These are phyloP conservation scores for Kuschelorhynchus macadamiae DNA, from an alignment of 2,888 invertebrate species.

Conservation along the genomic window DNA sequence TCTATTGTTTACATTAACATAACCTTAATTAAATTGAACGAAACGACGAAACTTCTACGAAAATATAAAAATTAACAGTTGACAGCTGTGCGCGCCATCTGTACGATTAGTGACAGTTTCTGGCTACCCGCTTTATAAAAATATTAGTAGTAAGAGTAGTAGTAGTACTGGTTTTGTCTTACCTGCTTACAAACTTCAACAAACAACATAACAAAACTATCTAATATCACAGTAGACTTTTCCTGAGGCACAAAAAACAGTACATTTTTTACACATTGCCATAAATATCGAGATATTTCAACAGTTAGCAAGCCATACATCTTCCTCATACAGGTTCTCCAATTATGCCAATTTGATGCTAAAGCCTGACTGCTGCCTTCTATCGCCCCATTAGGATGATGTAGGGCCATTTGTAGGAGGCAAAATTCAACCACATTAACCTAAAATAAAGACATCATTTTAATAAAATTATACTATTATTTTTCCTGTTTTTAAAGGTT, in stretches of 20 bases:
- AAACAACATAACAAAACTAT: slow-evolving; percentile 59
- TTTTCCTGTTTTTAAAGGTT: too few species aligned
- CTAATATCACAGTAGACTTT: slow-evolving; percentile 51
- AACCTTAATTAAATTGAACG: too few species aligned
- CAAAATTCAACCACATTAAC: slow-evolving; percentile 69
- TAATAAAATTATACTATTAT: too few species aligned
- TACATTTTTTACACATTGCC: slow-evolving; percentile 19
- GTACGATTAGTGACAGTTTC: too few species aligned
- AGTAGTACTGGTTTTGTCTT: too few species aligned
- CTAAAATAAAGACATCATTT: slow-evolving; percentile 55
- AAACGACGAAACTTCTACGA: too few species aligned
- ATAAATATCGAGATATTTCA: slow-evolving; percentile 53
- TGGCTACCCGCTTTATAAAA: too few species aligned
- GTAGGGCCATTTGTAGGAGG: slow-evolving; percentile 70
- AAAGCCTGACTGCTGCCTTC: slow-evolving; percentile 63
- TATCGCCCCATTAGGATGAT: slow-evolving; percentile 70
- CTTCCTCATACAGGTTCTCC: slow-evolving; percentile 66
- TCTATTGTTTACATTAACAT: too few species aligned
- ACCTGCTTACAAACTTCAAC: slow-evolving; percentile 67
- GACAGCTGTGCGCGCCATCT: too few species aligned
- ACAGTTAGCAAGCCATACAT: slow-evolving; percentile 65
- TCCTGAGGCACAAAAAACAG: slow-evolving; percentile 52
- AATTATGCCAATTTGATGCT: slow-evolving; percentile 66
- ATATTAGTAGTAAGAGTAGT: too few species aligned
- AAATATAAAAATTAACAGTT: too few species aligned